Base-by-base conservation (phyloP, 2,888 invertebrate species). In the Dendrolimus pini region DNA sequence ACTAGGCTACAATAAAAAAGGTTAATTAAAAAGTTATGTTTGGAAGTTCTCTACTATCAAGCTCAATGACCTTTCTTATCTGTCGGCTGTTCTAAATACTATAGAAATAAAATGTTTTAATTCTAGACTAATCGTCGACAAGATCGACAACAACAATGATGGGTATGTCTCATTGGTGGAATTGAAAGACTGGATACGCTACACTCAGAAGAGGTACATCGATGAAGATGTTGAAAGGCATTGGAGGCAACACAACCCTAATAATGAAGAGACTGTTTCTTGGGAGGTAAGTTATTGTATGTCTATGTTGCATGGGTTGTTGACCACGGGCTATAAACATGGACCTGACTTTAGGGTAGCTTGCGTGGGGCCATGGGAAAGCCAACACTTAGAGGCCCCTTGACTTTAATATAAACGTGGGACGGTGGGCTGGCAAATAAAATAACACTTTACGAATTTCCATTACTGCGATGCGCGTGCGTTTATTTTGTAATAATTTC, bases 111-210 rank as follows among this genome's bases (percentile, higher is more conserved):
- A n/a, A 47, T 41, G 30, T 57, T 59, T 60, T 57, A 13, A 55
- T 91, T 93, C 62, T 84, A 97, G 97, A 63, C 83, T 97, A 68
- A 98, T 99, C 68, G 96, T 97, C 1, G 97, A 97, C 72, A 97
- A 96, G 91, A 99, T 99, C 65, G 99, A 99, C 80, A 92, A 92
- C 9, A 94, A 98, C 80, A 92, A 93, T 9, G 96, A 98, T 83
- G 96, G 96, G 0, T 94, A 94, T 66, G 93, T 98, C 3, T 94
- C 96, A 0, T 93, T 96, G 60, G 94, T 96, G 58, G 99, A 99
- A 83, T 89, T 99, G 41, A 97, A 97, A 82, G 96, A 96, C 68
- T 99, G 99, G 99, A 99, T 99, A 73, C 93, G 96, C 65, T 97
- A 96, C 82, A 98, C 99, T 0, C 98, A 99, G 85, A 95, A 94